Percentiles rank a stretch among this genome's conserved stretches.
phyloP scores from a whole-genome alignment of 92 coral and sea anemone genomes.

The Plumapathes pennacea region DNA sequence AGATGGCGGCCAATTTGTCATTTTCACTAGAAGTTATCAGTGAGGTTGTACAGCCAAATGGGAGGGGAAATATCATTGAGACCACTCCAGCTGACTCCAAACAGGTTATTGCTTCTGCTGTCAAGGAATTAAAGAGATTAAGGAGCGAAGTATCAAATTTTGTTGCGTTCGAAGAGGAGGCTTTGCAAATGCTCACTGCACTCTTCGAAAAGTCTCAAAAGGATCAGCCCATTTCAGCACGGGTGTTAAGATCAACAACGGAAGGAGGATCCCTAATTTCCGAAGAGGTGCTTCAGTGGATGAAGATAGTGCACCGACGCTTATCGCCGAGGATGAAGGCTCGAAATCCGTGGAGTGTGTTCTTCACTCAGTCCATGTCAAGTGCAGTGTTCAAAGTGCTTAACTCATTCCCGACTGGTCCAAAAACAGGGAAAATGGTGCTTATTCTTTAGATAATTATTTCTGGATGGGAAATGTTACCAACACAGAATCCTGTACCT shows the following conservation, averaged over 20 bases:
- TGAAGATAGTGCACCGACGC: conserved; percentile 24
- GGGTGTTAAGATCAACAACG: not conserved
- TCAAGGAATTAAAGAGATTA: conserved; percentile 2
- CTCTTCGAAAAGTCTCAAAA: not conserved
- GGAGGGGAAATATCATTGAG: too few species aligned
- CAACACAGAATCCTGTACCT: too few species aligned
- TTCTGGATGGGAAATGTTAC: too few species aligned
- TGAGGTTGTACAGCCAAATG: not conserved
- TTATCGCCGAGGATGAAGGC: conserved; percentile 38
- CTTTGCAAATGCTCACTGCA: not conserved
- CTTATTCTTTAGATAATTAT: too few species aligned
- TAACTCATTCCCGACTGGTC: too few species aligned
- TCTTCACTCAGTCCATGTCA: conserved; percentile 44
- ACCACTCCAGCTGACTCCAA: conserved; percentile 6
- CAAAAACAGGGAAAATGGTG: too few species aligned
- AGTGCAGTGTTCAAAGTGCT: conserved; percentile 24
- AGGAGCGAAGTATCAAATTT: not conserved
- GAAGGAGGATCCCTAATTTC: conserved; percentile 3
- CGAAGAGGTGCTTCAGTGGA: conserved; percentile 35
- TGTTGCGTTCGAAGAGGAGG: not conserved
- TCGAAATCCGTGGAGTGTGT: conserved; percentile 51
- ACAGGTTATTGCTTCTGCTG: not conserved
- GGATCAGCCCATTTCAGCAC: not conserved
- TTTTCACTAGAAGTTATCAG: conserved; percentile 17
- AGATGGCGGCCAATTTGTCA: too few species aligned